These are phyloP conservation scores for Cynocephalus volans DNA, from an alignment of 2,113 vertebrate genomes.

Conservation along the genomic window DNA sequence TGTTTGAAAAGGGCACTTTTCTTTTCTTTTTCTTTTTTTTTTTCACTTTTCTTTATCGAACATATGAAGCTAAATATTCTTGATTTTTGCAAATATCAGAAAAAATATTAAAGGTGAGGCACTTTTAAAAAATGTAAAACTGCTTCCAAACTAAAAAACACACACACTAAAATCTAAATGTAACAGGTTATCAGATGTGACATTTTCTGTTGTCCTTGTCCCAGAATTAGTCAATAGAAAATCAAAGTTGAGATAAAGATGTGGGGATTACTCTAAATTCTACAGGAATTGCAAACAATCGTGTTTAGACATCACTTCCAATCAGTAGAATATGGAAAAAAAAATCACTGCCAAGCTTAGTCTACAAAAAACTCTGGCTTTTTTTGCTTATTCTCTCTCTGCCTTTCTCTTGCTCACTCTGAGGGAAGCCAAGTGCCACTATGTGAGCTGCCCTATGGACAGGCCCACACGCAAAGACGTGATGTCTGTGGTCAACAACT, in stretches of 20 bases:
- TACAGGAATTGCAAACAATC: neutral
- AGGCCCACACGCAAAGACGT: neutral
- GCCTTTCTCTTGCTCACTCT: neutral
- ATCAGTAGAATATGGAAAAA: neutral
- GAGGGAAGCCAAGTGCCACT: neutral
- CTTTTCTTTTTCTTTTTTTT: neutral
- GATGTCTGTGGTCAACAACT: neutral
- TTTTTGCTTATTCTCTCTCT: neutral
- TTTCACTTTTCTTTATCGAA: neutral
- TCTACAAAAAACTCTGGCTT: neutral
- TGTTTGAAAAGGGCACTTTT: neutral
- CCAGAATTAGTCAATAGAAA: neutral
- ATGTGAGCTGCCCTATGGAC: neutral
- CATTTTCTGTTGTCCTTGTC: neutral
- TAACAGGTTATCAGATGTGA: neutral
- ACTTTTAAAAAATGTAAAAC: neutral
- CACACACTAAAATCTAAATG: neutral
- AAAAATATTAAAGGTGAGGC: neutral
- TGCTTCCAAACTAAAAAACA: neutral
- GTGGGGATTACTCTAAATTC: neutral
- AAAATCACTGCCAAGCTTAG: neutral
- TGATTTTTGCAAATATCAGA: constrained; percentile 34
- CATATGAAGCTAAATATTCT: neutral
- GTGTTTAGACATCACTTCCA: neutral
- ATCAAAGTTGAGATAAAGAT: neutral